A percentile compares a stretch with the other conserved stretches of the same genome.
Evolutionary conservation across 2,113 vertebrate species (phyloP).

Genomic region (Dromaius novaehollandiae): DNA sequence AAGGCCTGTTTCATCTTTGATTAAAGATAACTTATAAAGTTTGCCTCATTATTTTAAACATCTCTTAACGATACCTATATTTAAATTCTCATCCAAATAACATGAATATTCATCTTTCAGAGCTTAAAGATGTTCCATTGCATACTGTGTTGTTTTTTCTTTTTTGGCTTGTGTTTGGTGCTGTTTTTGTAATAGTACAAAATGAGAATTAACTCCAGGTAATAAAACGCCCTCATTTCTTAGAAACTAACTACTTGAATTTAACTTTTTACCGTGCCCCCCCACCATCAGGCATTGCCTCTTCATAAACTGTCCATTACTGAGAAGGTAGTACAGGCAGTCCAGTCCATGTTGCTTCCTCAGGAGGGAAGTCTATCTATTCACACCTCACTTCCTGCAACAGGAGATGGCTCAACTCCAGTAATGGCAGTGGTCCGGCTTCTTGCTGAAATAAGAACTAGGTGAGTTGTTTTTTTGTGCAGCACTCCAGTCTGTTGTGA

Average conservation of each 20-base stretch:
- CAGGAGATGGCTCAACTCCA: constrained; percentile 95
- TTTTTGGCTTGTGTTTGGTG: constrained; percentile 18
- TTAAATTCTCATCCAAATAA: constrained; percentile 41
- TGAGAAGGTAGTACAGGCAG: constrained; percentile 98
- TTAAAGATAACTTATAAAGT: not conserved
- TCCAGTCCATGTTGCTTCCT: constrained; percentile 99
- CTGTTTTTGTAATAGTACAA: constrained; percentile 50
- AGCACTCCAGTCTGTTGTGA: not conserved
- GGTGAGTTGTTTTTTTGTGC: constrained; percentile 74
- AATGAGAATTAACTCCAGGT: constrained; percentile 74
- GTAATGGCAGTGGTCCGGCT: constrained; percentile 97
- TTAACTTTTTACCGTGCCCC: constrained; percentile 76
- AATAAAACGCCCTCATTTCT: constrained; percentile 75
- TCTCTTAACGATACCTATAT: not conserved
- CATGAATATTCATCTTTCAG: not conserved
- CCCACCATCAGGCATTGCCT: constrained; percentile 89
- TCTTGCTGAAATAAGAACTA: constrained; percentile 96
- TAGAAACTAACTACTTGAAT: constrained; percentile 81
- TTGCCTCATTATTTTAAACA: not conserved
- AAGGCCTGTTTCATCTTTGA: not conserved
- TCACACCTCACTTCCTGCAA: constrained; percentile 95
- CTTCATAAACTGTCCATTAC: constrained; percentile 99
- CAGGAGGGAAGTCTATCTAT: constrained; percentile 99
- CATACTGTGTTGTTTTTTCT: not conserved
- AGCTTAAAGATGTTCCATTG: not conserved